These are phyloP conservation scores for Australoheros facetus DNA, from an alignment of 2,797 vertebrate species.

Conservation along the genomic window DNA sequence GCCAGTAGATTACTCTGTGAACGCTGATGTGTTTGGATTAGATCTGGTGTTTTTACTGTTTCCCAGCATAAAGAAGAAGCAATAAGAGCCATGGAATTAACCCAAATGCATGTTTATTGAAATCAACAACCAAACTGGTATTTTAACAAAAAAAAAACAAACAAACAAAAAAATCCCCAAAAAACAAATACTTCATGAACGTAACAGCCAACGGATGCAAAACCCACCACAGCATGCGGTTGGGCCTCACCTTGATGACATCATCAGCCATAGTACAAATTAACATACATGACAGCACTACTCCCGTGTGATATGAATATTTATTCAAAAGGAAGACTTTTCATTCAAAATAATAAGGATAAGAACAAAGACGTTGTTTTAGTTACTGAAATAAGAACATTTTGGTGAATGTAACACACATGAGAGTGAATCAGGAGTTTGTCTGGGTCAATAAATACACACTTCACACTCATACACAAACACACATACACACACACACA, in stretches of 20 bases:
- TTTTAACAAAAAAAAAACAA: conserved; percentile 57
- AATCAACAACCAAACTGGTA: conserved; percentile 80
- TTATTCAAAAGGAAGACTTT: conserved; percentile 85
- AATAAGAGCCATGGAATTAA: conserved; percentile 65
- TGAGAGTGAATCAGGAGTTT: conserved; percentile 68
- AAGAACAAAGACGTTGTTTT: conserved; percentile 51
- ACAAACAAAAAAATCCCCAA: neutral
- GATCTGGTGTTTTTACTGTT: neutral
- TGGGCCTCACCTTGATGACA: conserved; percentile 71
- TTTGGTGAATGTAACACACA: conserved; percentile 60
- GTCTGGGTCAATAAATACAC: conserved; percentile 68
- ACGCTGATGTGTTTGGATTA: neutral
- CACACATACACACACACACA: conserved; percentile 62
- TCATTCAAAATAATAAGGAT: conserved; percentile 71
- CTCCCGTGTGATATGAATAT: conserved; percentile 79
- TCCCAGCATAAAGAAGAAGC: conserved; percentile 26
- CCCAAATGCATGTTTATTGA: conserved; percentile 85
- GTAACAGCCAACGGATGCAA: conserved; percentile 65
- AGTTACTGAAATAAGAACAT: conserved; percentile 54
- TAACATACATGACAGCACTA: conserved; percentile 73
- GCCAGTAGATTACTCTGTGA: no score
- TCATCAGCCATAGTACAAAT: conserved; percentile 75
- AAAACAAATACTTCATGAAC: conserved; percentile 64
- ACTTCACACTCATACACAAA: conserved; percentile 68
- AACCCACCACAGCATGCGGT: conserved; percentile 66